Conservation (phyloP, 2,113 vertebrate species). For the Pelobates fuscus region DNA sequence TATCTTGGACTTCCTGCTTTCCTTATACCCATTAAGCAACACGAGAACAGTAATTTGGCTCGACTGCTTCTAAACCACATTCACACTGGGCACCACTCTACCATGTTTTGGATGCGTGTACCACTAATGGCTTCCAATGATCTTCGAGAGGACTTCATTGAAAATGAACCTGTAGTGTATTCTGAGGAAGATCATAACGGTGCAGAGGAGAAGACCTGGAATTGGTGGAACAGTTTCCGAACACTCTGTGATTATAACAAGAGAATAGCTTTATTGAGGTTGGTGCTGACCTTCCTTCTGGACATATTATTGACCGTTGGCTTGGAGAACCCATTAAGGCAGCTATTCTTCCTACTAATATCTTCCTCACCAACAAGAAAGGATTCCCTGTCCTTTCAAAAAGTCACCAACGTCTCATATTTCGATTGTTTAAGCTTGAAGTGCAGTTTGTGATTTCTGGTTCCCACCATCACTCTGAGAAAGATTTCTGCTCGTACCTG, state of each 20-base stretch:
- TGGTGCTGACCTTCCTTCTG: constrained; percentile 82
- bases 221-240: constrained; percentile 89
- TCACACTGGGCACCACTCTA: constrained; percentile 87
- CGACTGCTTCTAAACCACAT: constrained; percentile 86
- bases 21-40: constrained; percentile 77
- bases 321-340: constrained; percentile 92
- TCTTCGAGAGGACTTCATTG: constrained; percentile 81
- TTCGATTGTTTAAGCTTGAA: constrained; percentile 89
- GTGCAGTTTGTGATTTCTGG: constrained; percentile 90
- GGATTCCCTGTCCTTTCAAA: constrained; percentile 91
- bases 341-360: constrained; percentile 84
- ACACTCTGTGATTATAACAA: constrained; percentile 93
- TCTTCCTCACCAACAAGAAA: constrained; percentile 93
- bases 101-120: constrained; percentile 89
- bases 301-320: constrained; percentile 86
- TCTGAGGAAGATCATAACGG: constrained; percentile 63
- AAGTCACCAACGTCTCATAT: constrained; percentile 84
- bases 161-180: constrained; percentile 70
- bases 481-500: constrained; percentile 87
- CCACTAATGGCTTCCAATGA: constrained; percentile 81
- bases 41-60: constrained; percentile 82
- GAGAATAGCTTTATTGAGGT: constrained; percentile 87
- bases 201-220: constrained; percentile 83
- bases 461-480: constrained; percentile 85
- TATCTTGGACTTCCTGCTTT: constrained; percentile 90